These are phyloP conservation scores for Ispidina picta DNA, from an alignment of 2,797 vertebrate genomes.

Conservation along the genomic window DNA sequence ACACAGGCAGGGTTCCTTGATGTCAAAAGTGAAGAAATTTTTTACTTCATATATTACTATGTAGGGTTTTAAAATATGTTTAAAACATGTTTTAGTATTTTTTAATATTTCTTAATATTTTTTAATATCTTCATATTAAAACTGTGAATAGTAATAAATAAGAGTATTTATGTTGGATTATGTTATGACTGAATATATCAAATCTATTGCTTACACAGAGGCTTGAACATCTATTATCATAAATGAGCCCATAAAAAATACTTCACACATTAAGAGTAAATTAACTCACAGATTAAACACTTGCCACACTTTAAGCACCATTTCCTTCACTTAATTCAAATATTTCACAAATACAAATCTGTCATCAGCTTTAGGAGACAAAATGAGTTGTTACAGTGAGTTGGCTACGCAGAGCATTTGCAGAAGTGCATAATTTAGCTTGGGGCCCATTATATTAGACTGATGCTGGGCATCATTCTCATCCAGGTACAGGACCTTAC, in stretches of 20 bases:
- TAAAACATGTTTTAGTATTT: no score
- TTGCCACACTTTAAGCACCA: conserved; percentile 28
- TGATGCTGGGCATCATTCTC: no score
- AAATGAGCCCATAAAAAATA: conserved; percentile 42
- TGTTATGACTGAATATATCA: conserved; percentile 24
- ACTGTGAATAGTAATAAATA: conserved; percentile 39
- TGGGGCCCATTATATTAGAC: background rate
- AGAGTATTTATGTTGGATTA: conserved; percentile 27
- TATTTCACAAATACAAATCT: conserved; percentile 47
- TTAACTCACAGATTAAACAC: conserved; percentile 51
- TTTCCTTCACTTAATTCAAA: conserved; percentile 52
- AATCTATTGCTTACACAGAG: conserved; percentile 20
- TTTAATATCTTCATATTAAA: background rate
- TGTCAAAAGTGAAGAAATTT: background rate
- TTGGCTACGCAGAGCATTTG: background rate
- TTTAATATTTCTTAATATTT: no score
- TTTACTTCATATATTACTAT: background rate
- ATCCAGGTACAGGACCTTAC: no score
- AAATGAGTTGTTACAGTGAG: background rate
- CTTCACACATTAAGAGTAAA: conserved; percentile 44
- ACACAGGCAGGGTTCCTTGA: background rate
- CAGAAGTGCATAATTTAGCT: background rate
- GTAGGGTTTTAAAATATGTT: background rate
- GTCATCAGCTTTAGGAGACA: conserved; percentile 14
- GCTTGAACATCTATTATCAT: conserved; percentile 36